Evolutionary conservation across 2,113 vertebrate species (phyloP).

Genomic region (Oreochromis niloticus): DNA sequence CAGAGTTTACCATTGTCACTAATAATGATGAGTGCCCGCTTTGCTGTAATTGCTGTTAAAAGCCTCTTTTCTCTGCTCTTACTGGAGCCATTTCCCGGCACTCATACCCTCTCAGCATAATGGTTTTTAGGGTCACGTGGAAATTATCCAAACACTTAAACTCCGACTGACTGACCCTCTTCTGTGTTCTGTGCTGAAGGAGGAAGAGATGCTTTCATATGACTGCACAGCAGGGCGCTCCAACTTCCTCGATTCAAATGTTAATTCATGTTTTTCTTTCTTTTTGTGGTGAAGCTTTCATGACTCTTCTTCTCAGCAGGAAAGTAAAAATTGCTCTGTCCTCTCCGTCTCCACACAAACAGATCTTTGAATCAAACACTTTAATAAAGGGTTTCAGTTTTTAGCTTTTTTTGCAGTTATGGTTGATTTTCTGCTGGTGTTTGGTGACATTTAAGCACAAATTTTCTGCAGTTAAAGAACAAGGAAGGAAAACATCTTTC

Average conservation of each 20-base stretch:
- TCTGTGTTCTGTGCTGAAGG: not conserved
- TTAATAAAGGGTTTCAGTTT: not conserved
- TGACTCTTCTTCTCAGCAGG: not conserved
- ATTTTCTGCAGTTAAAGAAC: not conserved
- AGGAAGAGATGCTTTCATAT: not conserved
- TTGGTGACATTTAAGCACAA: not conserved
- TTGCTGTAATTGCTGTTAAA: not conserved
- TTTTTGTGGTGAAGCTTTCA: not conserved
- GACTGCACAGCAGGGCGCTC: not conserved
- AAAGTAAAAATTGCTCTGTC: not conserved
- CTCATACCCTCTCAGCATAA: not conserved
- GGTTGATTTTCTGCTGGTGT: not conserved
- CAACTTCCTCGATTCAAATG: not conserved
- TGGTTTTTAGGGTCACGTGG: not conserved
- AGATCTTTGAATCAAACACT: not conserved
- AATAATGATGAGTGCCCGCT: not conserved
- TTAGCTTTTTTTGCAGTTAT: not conserved
- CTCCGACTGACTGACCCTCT: not conserved
- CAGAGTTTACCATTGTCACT: not conserved
- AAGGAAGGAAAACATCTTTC: accelerated
- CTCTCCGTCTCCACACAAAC: not conserved
- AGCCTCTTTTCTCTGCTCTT: not conserved
- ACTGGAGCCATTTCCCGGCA: not conserved
- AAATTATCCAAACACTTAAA: not conserved
- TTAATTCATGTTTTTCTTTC: not conserved